These are phyloP conservation scores for Eulacestoma nigropectus DNA, from an alignment of 2,113 vertebrate species.

Conservation along the genomic window DNA sequence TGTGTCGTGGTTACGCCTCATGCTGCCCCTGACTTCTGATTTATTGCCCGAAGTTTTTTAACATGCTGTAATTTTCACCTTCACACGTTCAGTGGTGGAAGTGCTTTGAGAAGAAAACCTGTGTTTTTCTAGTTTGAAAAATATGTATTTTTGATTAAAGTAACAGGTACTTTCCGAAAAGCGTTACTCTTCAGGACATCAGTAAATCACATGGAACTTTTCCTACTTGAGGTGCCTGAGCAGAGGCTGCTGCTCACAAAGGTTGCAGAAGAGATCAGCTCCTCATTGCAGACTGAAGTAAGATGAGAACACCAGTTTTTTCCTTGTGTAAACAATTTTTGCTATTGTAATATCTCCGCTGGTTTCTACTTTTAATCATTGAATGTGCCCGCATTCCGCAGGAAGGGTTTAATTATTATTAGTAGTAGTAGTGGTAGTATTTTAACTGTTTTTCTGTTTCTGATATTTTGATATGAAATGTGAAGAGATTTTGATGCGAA, in stretches of 20 bases:
- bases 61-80: background rate
- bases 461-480: background rate
- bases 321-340: background rate
- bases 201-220: background rate
- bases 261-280: background rate
- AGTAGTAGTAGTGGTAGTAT: background rate
- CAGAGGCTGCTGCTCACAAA: background rate
- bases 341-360: rapidly evolving
- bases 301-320: background rate
- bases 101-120: background rate
- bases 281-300: background rate
- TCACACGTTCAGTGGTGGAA: background rate
- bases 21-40: background rate
- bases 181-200: background rate
- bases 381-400: background rate
- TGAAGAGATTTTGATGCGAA: background rate
- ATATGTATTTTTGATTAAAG: background rate
- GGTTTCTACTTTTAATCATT: background rate
- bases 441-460: background rate
- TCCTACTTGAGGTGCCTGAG: background rate
- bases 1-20: background rate
- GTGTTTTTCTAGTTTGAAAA: background rate
- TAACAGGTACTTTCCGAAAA: background rate
- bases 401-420: background rate
- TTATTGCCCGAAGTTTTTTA: background rate